Conservation (phyloP, 2,113 vertebrate species). For the Scopus umbretta region DNA sequence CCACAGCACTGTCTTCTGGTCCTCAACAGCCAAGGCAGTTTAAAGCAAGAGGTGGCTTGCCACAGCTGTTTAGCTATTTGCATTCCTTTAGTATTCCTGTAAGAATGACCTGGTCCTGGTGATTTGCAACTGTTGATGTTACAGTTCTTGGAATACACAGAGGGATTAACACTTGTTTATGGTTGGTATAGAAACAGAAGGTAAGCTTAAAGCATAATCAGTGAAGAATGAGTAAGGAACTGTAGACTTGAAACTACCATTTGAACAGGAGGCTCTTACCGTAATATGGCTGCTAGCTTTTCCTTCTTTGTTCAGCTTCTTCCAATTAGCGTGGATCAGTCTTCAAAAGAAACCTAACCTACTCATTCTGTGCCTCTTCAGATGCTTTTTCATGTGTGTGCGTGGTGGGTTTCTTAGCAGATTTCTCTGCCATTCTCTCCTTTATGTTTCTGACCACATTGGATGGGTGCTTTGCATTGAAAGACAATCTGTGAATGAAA, state of each 20-base stretch:
- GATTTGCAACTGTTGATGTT: background rate
- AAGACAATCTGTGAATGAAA: background rate
- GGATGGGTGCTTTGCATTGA: background rate
- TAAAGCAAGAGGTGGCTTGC: background rate
- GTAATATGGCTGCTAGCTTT: background rate
- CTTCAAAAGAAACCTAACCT: background rate
- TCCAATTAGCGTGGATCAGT: background rate
- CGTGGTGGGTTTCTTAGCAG: background rate
- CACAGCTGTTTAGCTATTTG: background rate
- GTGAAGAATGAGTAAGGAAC: background rate
- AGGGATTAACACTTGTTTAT: background rate
- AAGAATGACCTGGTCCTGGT: background rate
- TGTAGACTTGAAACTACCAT: background rate
- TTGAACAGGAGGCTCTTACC: background rate
- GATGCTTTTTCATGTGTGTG: background rate
- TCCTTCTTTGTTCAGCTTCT: background rate
- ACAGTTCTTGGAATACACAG: background rate
- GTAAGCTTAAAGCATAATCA: background rate
- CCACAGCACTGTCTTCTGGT: background rate
- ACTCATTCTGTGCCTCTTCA: background rate
- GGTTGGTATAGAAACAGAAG: background rate
- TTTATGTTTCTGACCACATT: background rate
- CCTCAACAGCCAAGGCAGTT: background rate
- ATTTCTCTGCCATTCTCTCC: background rate
- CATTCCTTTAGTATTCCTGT: background rate